A percentile compares a stretch with the other conserved stretches of the same genome.
These are phyloP conservation scores for Sciurus niger DNA, from an alignment of 2,113 vertebrate genomes.

Conservation along the genomic window DNA sequence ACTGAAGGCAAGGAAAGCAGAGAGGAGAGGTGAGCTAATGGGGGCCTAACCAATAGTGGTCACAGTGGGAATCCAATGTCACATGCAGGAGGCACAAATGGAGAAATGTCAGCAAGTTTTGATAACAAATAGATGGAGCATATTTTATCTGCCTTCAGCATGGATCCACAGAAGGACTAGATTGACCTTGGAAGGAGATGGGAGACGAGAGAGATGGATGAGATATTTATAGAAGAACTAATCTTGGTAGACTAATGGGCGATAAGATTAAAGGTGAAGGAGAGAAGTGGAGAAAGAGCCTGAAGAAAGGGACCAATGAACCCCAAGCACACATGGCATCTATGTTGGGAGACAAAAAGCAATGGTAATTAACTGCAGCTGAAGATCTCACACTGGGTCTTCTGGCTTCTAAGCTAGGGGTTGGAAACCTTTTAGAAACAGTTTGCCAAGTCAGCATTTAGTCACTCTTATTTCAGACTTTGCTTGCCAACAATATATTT, in stretches of 20 bases:
- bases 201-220: conserved; percentile 31
- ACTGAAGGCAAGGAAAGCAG: not conserved
- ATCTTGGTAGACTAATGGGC: conserved; percentile 1
- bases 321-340: not conserved
- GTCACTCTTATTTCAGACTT: conserved; percentile 59
- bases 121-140: not conserved
- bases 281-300: not conserved
- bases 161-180: conserved; percentile 16
- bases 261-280: conserved; percentile 37
- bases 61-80: not conserved
- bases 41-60: not conserved
- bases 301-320: not conserved
- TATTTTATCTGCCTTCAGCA: conserved; percentile 51
- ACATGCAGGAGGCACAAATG: not conserved
- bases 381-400: conserved; percentile 36
- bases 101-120: conserved; percentile 35
- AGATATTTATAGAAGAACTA: conserved; percentile 37
- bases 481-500: conserved; percentile 47
- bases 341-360: not conserved
- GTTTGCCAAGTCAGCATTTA: conserved; percentile 63
- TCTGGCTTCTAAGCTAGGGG: not conserved
- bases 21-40: not conserved
- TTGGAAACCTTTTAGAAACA: conserved; percentile 37
- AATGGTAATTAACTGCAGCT: conserved; percentile 36
- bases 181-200: conserved; percentile 4